phyloP scores from a whole-genome alignment of 2,888 invertebrate genomes.

The Diploptera punctata region DNA sequence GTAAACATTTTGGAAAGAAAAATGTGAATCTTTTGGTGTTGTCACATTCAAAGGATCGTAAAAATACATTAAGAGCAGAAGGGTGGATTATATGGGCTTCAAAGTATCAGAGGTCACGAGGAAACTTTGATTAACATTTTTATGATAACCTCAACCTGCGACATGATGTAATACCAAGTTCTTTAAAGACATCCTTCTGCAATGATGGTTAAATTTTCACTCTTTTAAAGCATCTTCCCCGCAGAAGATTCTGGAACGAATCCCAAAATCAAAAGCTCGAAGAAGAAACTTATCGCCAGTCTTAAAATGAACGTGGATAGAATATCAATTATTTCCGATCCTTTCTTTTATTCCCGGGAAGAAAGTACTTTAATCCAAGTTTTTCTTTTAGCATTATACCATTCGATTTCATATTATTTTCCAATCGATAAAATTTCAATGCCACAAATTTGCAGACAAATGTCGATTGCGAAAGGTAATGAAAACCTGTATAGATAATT shows the following conservation, averaged over 20 bases:
- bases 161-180: neutral
- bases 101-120: neutral
- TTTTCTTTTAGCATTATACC: slow-evolving; percentile 6
- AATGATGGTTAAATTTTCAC: neutral
- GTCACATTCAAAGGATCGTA: neutral
- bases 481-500: no score
- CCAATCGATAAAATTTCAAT: neutral
- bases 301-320: slow-evolving; percentile 8
- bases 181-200: neutral
- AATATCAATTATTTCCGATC: slow-evolving; percentile 8
- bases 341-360: neutral
- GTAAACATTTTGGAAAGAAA: neutral
- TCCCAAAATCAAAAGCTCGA: neutral
- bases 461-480: no score
- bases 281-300: slow-evolving; percentile 3
- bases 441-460: neutral
- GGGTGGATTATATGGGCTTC: no score
- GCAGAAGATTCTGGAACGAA: neutral
- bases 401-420: neutral
- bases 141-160: neutral
- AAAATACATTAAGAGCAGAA: slow-evolving; percentile 1
- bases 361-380: slow-evolving; percentile 6
- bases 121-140: slow-evolving; percentile 1
- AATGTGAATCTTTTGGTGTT: neutral
- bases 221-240: no score